phyloP scores from a whole-genome alignment of 2,113 vertebrate genomes.

The Marcusenius ussheri region DNA sequence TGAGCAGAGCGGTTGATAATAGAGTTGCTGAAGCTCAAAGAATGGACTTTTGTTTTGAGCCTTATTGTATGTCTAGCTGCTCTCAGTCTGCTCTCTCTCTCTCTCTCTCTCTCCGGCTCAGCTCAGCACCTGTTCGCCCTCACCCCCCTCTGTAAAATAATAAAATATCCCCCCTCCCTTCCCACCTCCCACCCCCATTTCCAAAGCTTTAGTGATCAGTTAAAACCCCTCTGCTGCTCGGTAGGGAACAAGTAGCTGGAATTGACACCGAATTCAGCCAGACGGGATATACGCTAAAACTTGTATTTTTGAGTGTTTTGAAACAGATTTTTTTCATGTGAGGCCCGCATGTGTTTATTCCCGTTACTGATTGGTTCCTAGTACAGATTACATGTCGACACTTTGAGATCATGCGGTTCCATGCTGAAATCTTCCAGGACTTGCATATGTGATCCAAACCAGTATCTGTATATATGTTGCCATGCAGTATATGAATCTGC shows the following conservation, averaged over 20 bases:
- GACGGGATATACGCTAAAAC: conserved; percentile 50
- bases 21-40: conserved; percentile 47
- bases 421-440: background rate
- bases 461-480: background rate
- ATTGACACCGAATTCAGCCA: conserved; percentile 35
- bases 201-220: conserved; percentile 2
- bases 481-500: background rate
- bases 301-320: conserved; percentile 42
- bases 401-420: background rate
- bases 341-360: background rate
- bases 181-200: background rate
- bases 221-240: background rate
- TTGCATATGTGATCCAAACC: background rate
- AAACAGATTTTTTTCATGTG: background rate
- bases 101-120: conserved; percentile 23
- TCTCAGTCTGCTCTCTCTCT: conserved; percentile 13
- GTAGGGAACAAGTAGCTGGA: background rate
- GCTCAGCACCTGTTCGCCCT: conserved; percentile 19
- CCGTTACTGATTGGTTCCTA: background rate
- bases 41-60: conserved; percentile 62
- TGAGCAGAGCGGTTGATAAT: conserved; percentile 51
- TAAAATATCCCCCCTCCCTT: conserved; percentile 2
- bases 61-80: conserved; percentile 45
- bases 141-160: conserved; percentile 5
- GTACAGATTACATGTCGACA: background rate